These are phyloP conservation scores for Saccopteryx bilineata DNA, from an alignment of 2,113 vertebrate species.

Conservation along the genomic window DNA sequence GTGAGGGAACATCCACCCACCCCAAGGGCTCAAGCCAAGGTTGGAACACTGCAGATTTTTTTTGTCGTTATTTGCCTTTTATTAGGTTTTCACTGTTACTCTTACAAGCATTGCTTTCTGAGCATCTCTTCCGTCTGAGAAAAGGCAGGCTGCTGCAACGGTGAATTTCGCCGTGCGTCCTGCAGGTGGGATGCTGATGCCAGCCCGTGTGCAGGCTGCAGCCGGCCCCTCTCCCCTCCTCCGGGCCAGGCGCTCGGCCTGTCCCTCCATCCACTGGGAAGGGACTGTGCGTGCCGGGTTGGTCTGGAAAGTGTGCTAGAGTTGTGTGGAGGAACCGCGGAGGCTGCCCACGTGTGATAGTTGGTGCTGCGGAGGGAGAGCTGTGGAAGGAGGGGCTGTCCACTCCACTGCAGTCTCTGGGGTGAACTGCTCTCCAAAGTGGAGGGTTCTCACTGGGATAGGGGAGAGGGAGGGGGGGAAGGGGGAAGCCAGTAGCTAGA, in stretches of 20 bases:
- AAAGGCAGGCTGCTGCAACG: not conserved
- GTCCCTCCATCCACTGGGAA: not conserved
- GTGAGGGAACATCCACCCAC: not conserved
- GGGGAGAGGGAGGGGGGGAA: not conserved
- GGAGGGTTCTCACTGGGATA: not conserved
- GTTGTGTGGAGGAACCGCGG: not conserved
- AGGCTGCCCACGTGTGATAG: not conserved
- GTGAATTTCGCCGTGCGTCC: not conserved
- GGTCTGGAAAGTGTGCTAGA: conserved; percentile 38
- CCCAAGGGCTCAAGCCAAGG: not conserved
- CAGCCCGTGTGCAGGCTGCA: not conserved
- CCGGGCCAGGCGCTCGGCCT: not conserved
- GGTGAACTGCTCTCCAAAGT: not conserved
- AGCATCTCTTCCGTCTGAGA: not conserved
- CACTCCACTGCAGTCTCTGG: too few species aligned
- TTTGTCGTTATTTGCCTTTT: not conserved
- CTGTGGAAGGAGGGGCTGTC: not conserved
- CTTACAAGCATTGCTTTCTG: not conserved
- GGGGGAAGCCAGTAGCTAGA: not conserved
- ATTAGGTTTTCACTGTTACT: not conserved
- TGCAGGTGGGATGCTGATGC: not conserved
- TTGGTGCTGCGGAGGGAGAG: not conserved
- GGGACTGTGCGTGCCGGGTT: not conserved
- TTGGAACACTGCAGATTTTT: not conserved
- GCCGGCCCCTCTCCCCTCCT: not conserved